These are phyloP conservation scores for Polypterus senegalus DNA, from an alignment of 2,113 vertebrate genomes.

Conservation along the genomic window DNA sequence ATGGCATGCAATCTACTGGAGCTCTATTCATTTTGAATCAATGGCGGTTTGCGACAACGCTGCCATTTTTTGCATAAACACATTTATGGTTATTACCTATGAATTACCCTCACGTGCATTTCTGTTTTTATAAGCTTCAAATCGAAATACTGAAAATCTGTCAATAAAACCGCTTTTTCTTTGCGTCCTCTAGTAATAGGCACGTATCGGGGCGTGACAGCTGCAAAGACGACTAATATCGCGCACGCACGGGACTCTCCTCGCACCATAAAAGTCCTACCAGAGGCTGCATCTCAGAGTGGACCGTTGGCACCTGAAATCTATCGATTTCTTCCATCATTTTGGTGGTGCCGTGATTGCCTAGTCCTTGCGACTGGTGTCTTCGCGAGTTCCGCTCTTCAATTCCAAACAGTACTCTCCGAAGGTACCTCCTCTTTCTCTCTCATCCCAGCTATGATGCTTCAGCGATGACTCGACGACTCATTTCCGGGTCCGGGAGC, in stretches of 20 bases:
- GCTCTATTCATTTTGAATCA: no score
- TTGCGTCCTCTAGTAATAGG: no score
- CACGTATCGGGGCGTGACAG: no score
- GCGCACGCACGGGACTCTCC: neutral
- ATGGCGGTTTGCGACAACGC: no score
- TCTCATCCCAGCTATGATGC: slow-evolving; percentile 38
- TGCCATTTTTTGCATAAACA: no score
- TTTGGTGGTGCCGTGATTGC: slow-evolving; percentile 39
- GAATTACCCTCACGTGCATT: no score
- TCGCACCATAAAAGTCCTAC: slow-evolving; percentile 40
- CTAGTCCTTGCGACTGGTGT: slow-evolving; percentile 5
- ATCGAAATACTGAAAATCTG: no score
- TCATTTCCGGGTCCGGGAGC: slow-evolving; percentile 41
- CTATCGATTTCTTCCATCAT: slow-evolving; percentile 95
- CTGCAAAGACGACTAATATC: no score
- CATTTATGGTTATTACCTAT: no score
- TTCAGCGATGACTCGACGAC: slow-evolving; percentile 58
- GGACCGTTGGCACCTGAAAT: slow-evolving; percentile 83
- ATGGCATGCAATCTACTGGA: no score
- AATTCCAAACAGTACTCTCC: slow-evolving; percentile 18
- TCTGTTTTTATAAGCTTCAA: no score
- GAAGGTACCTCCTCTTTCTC: slow-evolving; percentile 24
- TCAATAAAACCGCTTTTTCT: no score
- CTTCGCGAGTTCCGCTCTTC: slow-evolving; percentile 1
- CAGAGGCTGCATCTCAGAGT: slow-evolving; percentile 84